These are phyloP conservation scores for Chloebia gouldiae DNA, from an alignment of 2,113 vertebrate species.

Conservation along the genomic window DNA sequence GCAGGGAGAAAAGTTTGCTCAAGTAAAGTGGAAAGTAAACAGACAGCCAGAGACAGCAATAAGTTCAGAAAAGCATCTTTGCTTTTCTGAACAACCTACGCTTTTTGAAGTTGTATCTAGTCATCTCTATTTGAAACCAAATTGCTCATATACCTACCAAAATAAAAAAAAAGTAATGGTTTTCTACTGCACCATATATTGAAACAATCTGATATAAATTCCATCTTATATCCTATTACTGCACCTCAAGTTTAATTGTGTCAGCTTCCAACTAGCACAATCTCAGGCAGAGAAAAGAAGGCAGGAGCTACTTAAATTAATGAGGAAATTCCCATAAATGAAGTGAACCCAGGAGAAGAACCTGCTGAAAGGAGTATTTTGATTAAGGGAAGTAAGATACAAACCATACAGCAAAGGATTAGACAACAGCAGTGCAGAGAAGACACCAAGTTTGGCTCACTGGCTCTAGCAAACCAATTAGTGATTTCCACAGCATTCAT, in stretches of 20 bases:
- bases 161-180: not conserved
- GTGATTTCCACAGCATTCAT: conserved; percentile 16
- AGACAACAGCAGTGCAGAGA: not conserved
- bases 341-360: not conserved
- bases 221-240: not conserved
- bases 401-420: not conserved
- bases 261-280: not conserved
- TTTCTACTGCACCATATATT: not conserved
- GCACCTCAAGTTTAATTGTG: not conserved
- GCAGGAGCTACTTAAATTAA: not conserved
- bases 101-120: not conserved
- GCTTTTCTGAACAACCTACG: not conserved
- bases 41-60: not conserved
- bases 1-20: not conserved
- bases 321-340: not conserved
- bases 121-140: not conserved
- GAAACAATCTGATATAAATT: not conserved
- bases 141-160: not conserved
- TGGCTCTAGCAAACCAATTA: not conserved
- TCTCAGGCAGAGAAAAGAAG: not conserved
- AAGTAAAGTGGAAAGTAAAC: not conserved
- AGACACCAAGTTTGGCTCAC: not conserved
- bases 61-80: not conserved
- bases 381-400: not conserved
- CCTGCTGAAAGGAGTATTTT: not conserved